Evolutionary conservation across 2,888 invertebrate genomes (phyloP).

Genomic region (Myathropa florea): DNA sequence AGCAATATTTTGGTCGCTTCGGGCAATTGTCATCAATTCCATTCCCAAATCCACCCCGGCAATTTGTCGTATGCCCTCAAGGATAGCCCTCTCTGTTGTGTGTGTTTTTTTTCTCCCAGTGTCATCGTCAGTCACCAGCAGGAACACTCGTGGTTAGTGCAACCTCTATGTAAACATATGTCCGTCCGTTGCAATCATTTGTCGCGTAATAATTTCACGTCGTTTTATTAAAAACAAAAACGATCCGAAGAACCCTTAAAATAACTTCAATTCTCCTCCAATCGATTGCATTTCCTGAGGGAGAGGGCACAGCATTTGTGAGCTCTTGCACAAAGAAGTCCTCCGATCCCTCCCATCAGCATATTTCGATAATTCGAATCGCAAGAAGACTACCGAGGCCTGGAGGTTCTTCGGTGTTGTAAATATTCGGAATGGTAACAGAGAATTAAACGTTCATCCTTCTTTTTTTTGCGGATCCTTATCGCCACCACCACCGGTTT

Average conservation of each 20-base stretch:
- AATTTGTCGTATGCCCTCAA: constrained; percentile 66
- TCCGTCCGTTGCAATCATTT: constrained; percentile 68
- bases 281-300: constrained; percentile 56
- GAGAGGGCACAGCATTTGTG: not conserved
- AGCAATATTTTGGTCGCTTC: constrained; percentile 40
- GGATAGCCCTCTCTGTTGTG: constrained; percentile 34
- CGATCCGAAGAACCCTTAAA: constrained; percentile 24
- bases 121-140: constrained; percentile 25
- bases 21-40: constrained; percentile 67
- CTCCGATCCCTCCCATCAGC: constrained; percentile 5
- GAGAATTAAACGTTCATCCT: constrained; percentile 11
- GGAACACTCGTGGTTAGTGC: constrained; percentile 30
- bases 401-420: constrained; percentile 48
- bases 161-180: constrained; percentile 70
- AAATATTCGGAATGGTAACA: too few species aligned
- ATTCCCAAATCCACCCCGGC: constrained; percentile 61
- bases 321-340: constrained; percentile 10
- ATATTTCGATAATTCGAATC: constrained; percentile 16
- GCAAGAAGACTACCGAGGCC: constrained; percentile 1
- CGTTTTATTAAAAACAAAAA: constrained; percentile 42
- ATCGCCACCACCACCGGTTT: constrained; percentile 46
- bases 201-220: constrained; percentile 67
- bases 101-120: not conserved
- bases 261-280: constrained; percentile 18
- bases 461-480: constrained; percentile 48